A percentile compares a stretch with the other conserved stretches of the same genome.
These are phyloP conservation scores for Cygnus atratus DNA, from an alignment of 2,113 vertebrate genomes.

Conservation along the genomic window DNA sequence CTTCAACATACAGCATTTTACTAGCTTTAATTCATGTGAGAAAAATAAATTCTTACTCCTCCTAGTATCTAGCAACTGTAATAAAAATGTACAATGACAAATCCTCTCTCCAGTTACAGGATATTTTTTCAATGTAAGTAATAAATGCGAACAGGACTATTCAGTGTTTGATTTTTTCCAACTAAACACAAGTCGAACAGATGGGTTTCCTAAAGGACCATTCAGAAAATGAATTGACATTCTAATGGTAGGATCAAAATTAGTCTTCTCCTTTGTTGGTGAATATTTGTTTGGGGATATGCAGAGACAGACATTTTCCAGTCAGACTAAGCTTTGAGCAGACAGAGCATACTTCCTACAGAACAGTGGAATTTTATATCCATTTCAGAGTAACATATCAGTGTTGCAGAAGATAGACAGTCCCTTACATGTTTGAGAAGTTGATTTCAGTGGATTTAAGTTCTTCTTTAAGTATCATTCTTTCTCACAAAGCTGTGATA, in stretches of 20 bases:
- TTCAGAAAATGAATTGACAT: background rate
- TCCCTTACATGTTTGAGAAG: background rate
- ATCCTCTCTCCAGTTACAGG: background rate
- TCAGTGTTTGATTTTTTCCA: background rate
- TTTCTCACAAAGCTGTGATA: background rate
- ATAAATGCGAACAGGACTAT: background rate
- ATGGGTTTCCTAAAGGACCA: background rate
- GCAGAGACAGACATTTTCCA: background rate
- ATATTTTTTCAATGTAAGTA: background rate
- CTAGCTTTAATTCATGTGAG: background rate
- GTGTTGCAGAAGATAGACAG: background rate
- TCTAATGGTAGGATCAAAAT: background rate
- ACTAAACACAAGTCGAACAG: background rate
- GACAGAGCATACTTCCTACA: background rate
- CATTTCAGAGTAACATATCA: background rate
- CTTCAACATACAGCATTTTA: background rate
- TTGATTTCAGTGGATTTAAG: background rate
- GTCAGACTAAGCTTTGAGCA: background rate
- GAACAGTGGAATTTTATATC: background rate
- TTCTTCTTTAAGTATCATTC: background rate
- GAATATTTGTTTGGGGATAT: background rate
- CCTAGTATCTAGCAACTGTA: background rate
- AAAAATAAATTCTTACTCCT: background rate
- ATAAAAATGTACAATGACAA: background rate
- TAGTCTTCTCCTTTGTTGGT: background rate